These are phyloP conservation scores for Cassiopea andromeda DNA, from an alignment of 30 jellyfish, hydroid and myxozoan genomes.

Conservation along the genomic window DNA sequence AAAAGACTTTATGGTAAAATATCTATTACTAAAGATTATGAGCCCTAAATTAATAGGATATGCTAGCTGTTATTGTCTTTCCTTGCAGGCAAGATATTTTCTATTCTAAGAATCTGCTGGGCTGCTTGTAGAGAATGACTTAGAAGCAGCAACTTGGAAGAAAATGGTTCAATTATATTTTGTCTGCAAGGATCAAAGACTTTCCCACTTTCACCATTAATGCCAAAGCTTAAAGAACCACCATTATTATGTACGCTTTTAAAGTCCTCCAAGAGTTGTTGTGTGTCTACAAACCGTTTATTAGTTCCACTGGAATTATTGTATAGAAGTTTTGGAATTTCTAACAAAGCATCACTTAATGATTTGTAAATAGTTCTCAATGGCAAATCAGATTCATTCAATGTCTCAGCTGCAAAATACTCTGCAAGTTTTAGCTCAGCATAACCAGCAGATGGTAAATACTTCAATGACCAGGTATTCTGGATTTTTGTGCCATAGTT, in stretches of 20 bases:
- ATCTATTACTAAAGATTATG: conserved; percentile 56
- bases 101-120: conserved; percentile 55
- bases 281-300: conserved; percentile 14
- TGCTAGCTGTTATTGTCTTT: background rate
- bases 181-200: background rate
- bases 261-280: background rate
- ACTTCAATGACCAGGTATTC: background rate
- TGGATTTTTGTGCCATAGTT: conserved; percentile 20
- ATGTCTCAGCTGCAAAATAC: conserved; percentile 1
- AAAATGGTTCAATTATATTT: conserved; percentile 60
- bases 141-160: conserved; percentile 60
- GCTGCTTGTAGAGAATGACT: conserved; percentile 56
- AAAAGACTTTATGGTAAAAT: conserved; percentile 47
- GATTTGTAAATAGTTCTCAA: conserved; percentile 18
- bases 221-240: conserved; percentile 9
- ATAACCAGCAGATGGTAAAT: conserved; percentile 66
- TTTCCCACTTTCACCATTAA: conserved; percentile 33
- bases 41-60: background rate
- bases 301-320: conserved; percentile 26
- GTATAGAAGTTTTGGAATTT: conserved; percentile 42
- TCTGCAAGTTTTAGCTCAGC: conserved; percentile 28
- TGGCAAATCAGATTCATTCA: background rate
- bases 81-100: conserved; percentile 52
- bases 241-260: background rate
- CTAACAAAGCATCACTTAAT: conserved; percentile 41